Evolutionary conservation across 2,113 vertebrate genomes (phyloP), one percentile per base, ranked within the genome.

Genomic region (Thamnophis sirtalis): DNA sequence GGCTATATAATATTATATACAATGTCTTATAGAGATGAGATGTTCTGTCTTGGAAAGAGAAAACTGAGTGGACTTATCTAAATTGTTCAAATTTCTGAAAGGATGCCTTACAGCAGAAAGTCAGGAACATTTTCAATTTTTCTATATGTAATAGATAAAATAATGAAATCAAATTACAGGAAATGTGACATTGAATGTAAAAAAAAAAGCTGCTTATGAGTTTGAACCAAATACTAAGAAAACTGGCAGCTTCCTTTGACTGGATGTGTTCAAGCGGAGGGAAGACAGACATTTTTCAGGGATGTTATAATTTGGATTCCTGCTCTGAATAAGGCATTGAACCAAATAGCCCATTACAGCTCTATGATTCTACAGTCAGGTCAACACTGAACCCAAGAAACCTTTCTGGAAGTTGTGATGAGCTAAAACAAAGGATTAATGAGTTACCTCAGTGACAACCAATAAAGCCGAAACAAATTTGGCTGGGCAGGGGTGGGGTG

Each of bases 391-490:
- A 19, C 22, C 8, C 33, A 21, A 21, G 58, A 73, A 87, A 73
- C 21, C 58, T 73, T 73, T 87, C 49, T 43, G 49, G 28, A 87
- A 91, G 33, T 33, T 68, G 58, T 68, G 85, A 48, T 86, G 90
- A 60, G 89, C 26, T 94, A 91, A 95, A 95, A 95, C 91, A 91
- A 93, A 0, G 92, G 93, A 95, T 95, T 93, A 96, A 48, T 90
- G 93, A 93, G 38, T 80, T 95, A 53, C 90, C 94, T 90, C 94
- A 93, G 87, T 54, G 93, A 38, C 90, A 94, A 84, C 89, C 92
- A 92, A 92, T 24, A 94, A 93, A 94, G 91, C 56, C 8, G 22
- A 88, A 96, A 55, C 49, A 84, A 93, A 51, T 89, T 43, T 43
- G 43, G 43, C 43, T 43, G 1, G 43, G 43, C 43, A 43, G 43